Percentiles rank a stretch among this genome's conserved stretches.
Evolutionary conservation across 2,113 vertebrate genomes (phyloP).

Genomic region (Nicator chloris): DNA sequence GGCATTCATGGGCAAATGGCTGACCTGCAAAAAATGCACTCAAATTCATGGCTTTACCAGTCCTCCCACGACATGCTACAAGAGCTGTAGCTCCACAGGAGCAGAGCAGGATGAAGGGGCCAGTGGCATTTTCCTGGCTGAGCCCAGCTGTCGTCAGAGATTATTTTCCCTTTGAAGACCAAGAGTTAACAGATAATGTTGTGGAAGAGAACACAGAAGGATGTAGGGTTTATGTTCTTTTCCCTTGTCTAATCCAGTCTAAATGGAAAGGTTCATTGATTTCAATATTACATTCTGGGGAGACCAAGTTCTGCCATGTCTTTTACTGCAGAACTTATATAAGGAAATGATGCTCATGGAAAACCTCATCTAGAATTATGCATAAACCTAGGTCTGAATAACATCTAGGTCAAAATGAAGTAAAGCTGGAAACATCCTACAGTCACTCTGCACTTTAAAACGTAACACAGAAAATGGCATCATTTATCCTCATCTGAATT

Average conservation of each 20-base stretch:
- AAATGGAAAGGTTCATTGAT: background rate
- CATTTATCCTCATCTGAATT: background rate
- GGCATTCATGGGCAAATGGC: background rate
- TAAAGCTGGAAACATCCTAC: background rate
- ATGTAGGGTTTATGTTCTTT: background rate
- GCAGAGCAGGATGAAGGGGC: rapidly evolving
- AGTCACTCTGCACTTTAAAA: background rate
- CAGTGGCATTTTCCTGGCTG: background rate
- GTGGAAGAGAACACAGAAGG: background rate
- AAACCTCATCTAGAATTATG: background rate
- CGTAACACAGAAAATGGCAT: background rate
- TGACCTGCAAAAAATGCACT: background rate
- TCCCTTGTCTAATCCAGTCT: background rate
- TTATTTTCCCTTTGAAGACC: background rate
- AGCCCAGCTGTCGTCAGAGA: rapidly evolving
- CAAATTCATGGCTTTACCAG: background rate
- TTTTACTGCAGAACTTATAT: background rate
- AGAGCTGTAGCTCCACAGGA: background rate
- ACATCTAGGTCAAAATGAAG: background rate
- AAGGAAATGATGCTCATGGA: background rate
- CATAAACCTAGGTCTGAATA: background rate
- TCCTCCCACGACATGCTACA: background rate
- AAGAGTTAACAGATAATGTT: background rate
- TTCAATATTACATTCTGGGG: background rate
- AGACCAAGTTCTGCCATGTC: rapidly evolving